A percentile compares a stretch with the other conserved stretches of the same genome.
Conservation (phyloP, 2,113 vertebrate genomes). For the Marmota flaviventris region DNA sequence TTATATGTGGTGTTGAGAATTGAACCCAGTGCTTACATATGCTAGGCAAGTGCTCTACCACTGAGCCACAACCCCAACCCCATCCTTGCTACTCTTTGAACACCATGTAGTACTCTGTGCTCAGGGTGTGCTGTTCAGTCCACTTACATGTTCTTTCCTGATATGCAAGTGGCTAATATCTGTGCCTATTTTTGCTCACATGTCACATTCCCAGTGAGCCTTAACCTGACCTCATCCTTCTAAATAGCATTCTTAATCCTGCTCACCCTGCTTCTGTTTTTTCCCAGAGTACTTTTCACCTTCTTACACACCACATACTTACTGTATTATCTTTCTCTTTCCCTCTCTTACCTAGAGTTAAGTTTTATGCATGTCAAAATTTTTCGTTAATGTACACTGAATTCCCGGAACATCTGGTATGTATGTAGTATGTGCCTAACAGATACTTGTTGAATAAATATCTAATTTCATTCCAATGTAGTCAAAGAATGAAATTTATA, state of each 20-base stretch:
- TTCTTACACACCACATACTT: not conserved
- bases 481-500: constrained; percentile 43
- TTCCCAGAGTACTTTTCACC: not conserved
- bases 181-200: not conserved
- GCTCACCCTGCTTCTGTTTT: not conserved
- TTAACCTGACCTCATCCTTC: not conserved
- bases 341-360: not conserved
- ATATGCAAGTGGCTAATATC: not conserved
- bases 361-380: not conserved
- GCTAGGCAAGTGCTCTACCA: no score
- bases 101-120: not conserved
- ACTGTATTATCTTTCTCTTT: not conserved
- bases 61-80: no score
- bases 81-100: not conserved
- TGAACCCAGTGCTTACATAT: no score
- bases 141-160: not conserved
- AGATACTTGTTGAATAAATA: not conserved
- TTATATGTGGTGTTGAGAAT: no score
- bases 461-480: constrained; percentile 47
- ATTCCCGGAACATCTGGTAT: not conserved
- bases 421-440: not conserved
- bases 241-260: not conserved
- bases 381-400: constrained; percentile 20
- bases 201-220: not conserved
- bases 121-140: not conserved